Conservation (phyloP, 2,888 invertebrate species). For the Scaptomyza tumidula region DNA sequence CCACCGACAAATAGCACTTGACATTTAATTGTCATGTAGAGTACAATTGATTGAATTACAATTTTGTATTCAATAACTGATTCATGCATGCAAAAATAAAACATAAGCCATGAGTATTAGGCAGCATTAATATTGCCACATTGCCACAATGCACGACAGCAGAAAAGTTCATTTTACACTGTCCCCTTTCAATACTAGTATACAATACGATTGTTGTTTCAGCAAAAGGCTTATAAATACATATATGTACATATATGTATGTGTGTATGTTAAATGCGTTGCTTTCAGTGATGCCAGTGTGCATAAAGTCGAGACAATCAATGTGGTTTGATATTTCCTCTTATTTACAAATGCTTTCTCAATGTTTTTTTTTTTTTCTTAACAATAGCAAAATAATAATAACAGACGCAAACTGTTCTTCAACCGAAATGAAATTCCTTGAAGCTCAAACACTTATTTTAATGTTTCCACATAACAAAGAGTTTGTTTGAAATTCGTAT, state of each 20-base stretch:
- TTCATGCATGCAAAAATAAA: slow-evolving; percentile 24
- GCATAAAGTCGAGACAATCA: slow-evolving; percentile 72
- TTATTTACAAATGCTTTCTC: slow-evolving; percentile 55
- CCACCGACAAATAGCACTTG: slow-evolving; percentile 70
- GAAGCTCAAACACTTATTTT: neutral
- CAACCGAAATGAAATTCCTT: no score
- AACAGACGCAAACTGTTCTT: no score
- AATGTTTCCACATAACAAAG: neutral
- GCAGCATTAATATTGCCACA: neutral
- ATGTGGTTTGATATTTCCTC: slow-evolving; percentile 73
- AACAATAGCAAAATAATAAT: slow-evolving; percentile 12
- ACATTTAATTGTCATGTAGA: slow-evolving; percentile 49
- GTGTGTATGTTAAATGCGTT: slow-evolving; percentile 20
- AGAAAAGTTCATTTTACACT: slow-evolving; percentile 39
- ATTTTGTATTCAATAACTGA: slow-evolving; percentile 28
- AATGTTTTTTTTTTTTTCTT: slow-evolving; percentile 29
- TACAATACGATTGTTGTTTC: slow-evolving; percentile 56
- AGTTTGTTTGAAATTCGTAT: neutral
- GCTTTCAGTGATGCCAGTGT: slow-evolving; percentile 49
- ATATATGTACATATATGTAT: no score
- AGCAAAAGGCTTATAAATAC: slow-evolving; percentile 34
- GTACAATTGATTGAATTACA: slow-evolving; percentile 40
- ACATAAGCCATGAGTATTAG: slow-evolving; percentile 16
- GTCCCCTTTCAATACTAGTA: slow-evolving; percentile 36
- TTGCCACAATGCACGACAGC: slow-evolving; percentile 34